phyloP scores from a whole-genome alignment of 2,797 vertebrate genomes.

The Gymnopithys bicolor region DNA sequence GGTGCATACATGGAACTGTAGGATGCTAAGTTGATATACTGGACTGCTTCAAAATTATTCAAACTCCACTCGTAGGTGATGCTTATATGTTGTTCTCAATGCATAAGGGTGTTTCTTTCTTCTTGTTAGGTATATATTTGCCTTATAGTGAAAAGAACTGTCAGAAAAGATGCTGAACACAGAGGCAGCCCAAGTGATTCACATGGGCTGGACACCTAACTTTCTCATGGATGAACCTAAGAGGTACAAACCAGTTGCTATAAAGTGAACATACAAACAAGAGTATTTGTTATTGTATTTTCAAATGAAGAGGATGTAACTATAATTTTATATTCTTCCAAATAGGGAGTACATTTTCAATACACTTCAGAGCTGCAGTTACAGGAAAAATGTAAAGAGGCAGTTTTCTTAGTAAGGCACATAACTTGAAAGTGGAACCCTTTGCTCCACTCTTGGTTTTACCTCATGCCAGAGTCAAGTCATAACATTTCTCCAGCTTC shows the following conservation, averaged over 20 bases:
- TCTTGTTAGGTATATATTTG: background rate
- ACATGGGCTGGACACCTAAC: background rate
- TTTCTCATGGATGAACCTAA: background rate
- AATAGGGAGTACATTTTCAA: background rate
- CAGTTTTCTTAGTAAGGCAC: background rate
- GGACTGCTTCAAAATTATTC: slow-evolving; percentile 51
- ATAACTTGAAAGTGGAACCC: background rate
- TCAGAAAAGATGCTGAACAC: background rate
- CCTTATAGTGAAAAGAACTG: background rate
- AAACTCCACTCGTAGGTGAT: slow-evolving; percentile 19
- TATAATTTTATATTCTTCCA: background rate
- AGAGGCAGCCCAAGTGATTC: background rate
- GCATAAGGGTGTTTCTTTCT: background rate
- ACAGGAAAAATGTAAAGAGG: background rate
- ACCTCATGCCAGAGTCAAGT: background rate
- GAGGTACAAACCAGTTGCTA: background rate
- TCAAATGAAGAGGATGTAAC: background rate
- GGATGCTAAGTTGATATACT: background rate
- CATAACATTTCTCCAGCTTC: background rate
- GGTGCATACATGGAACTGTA: background rate
- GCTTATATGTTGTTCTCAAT: background rate
- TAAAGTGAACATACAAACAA: background rate
- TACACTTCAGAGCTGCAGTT: background rate
- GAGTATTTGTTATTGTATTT: background rate
- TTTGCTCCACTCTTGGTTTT: slow-evolving; percentile 22